Evolutionary conservation across 2,797 vertebrate species (phyloP).

Genomic region (Crotalus adamanteus): DNA sequence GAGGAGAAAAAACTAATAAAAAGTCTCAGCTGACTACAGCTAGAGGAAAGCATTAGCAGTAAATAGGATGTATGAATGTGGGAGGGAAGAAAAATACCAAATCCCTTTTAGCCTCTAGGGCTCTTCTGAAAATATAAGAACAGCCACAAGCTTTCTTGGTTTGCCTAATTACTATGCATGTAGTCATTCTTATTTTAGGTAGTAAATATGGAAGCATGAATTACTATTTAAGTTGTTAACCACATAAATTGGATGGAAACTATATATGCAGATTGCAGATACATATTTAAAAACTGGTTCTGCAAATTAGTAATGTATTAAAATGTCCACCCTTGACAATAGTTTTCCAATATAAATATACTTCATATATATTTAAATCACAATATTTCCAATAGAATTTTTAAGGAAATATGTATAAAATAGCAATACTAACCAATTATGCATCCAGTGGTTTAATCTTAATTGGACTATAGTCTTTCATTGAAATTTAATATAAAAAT

Average conservation of each 20-base stretch:
- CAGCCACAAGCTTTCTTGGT: background rate
- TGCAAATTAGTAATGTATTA: background rate
- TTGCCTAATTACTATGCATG: background rate
- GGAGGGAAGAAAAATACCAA: background rate
- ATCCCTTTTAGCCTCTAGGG: background rate
- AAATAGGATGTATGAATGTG: background rate
- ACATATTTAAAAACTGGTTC: background rate
- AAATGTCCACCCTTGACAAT: background rate
- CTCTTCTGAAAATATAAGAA: slow-evolving; percentile 8
- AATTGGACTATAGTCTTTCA: background rate
- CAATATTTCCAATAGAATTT: background rate
- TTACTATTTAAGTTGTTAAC: background rate
- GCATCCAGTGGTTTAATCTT: background rate
- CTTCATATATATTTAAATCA: background rate
- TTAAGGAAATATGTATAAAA: background rate
- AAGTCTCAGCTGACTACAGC: background rate
- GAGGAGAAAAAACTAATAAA: background rate
- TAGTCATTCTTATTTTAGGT: background rate
- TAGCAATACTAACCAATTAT: background rate
- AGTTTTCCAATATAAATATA: slow-evolving; percentile 2
- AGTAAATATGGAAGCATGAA: background rate
- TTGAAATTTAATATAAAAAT: background rate
- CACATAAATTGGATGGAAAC: background rate
- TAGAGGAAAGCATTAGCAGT: slow-evolving; percentile 9
- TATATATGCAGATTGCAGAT: background rate